These are phyloP conservation scores for Trachelus iudaicus DNA, from an alignment of 2,888 invertebrate genomes.

Conservation along the genomic window DNA sequence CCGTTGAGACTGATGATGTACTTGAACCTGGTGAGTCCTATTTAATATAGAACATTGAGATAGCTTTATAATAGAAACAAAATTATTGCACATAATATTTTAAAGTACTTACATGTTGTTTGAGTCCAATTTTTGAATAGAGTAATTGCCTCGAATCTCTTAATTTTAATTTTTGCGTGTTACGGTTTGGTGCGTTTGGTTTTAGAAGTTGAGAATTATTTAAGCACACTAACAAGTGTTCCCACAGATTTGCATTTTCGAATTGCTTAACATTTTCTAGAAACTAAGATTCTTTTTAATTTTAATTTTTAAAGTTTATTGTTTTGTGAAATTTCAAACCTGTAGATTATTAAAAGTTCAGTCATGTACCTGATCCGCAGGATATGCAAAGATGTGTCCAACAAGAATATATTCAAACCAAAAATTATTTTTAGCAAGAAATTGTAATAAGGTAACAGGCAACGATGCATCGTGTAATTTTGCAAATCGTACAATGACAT, in stretches of 20 bases:
- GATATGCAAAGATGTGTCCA: slow-evolving; percentile 77
- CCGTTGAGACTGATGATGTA: slow-evolving; percentile 15
- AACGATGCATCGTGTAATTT: slow-evolving; percentile 69
- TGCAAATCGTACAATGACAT: slow-evolving; percentile 73
- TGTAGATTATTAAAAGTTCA: not conserved
- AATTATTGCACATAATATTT: not conserved
- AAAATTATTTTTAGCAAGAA: slow-evolving; percentile 72
- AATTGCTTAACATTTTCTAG: slow-evolving; percentile 71
- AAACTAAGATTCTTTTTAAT: too few relatives aligned
- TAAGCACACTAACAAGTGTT: slow-evolving; percentile 68
- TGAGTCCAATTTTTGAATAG: slow-evolving; percentile 59
- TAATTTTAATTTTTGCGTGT: slow-evolving; percentile 40
- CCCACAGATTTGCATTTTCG: slow-evolving; percentile 69
- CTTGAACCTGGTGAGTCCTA: slow-evolving; percentile 18
- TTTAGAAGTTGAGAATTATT: slow-evolving; percentile 39
- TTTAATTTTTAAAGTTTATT: too few relatives aligned
- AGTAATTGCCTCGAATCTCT: slow-evolving; percentile 61
- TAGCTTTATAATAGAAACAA: not conserved
- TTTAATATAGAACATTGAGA: not conserved
- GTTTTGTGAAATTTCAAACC: not conserved
- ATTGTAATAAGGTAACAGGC: slow-evolving; percentile 71
- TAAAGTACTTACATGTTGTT: slow-evolving; percentile 22
- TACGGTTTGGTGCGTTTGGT: slow-evolving; percentile 10
- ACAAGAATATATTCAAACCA: slow-evolving; percentile 80
- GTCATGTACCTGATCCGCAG: slow-evolving; percentile 69